These are phyloP conservation scores for Drosophila tani DNA, from an alignment of 1,140 invertebrate species.

Conservation along the genomic window DNA sequence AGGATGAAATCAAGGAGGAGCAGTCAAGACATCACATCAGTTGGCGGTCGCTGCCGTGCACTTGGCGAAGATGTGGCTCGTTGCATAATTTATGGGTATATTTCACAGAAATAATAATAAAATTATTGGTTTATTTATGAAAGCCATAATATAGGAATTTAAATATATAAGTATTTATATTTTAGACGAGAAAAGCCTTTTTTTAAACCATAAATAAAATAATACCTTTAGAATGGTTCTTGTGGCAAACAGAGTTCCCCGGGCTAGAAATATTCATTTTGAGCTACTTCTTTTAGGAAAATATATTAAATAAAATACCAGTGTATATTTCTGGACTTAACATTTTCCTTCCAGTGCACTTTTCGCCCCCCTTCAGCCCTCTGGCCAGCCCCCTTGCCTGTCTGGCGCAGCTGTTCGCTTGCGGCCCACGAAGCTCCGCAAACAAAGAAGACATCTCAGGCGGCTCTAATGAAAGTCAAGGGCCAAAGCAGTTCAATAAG, in stretches of 20 bases:
- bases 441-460: constrained; percentile 43
- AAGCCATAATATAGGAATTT: too few relatives aligned
- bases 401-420: constrained; percentile 64
- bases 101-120: neutral
- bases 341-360: constrained; percentile 16
- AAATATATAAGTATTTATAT: too few relatives aligned
- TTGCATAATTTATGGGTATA: neutral
- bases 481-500: constrained; percentile 43
- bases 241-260: neutral
- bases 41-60: constrained; percentile 29
- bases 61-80: neutral
- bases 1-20: constrained; percentile 20
- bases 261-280: neutral
- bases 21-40: constrained; percentile 62
- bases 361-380: constrained; percentile 19
- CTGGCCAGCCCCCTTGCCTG: constrained; percentile 26
- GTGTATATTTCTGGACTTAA: neutral
- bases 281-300: neutral
- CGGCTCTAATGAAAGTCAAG: constrained; percentile 66
- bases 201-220: neutral
- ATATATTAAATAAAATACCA: neutral
- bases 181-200: too few relatives aligned
- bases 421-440: constrained; percentile 38
- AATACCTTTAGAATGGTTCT: neutral
- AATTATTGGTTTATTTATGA: neutral